A percentile compares a stretch with the other conserved stretches of the same genome.
phyloP scores from a whole-genome alignment of 2,113 vertebrate genomes.

The Amazona vittata region DNA sequence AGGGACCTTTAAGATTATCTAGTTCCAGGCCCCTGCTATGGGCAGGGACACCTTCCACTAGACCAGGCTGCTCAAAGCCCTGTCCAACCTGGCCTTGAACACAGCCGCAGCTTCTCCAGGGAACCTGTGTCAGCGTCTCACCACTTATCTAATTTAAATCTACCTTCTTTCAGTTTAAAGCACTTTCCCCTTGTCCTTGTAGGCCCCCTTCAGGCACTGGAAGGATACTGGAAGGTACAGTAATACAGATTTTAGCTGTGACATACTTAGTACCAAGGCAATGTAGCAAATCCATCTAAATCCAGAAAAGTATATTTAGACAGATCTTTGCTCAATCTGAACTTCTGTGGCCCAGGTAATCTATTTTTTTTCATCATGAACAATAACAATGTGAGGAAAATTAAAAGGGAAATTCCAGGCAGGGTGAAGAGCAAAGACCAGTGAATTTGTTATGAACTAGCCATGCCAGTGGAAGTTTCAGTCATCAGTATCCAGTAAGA shows the following conservation, averaged over 20 bases:
- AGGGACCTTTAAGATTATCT: background rate
- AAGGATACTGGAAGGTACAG: background rate
- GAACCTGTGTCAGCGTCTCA: background rate
- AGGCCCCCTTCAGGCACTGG: background rate
- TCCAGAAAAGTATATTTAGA: background rate
- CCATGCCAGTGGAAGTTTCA: background rate
- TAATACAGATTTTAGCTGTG: background rate
- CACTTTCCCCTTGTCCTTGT: background rate
- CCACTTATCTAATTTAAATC: background rate
- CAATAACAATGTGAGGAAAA: background rate
- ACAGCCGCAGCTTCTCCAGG: background rate
- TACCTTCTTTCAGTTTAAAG: background rate
- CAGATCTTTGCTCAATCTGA: background rate
- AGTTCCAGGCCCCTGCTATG: background rate
- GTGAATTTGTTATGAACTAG: background rate
- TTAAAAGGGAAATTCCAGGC: background rate
- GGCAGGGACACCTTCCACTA: background rate
- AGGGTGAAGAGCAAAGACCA: background rate
- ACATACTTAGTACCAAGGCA: background rate
- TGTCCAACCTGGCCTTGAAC: background rate
- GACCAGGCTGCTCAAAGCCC: background rate
- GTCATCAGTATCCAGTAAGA: background rate
- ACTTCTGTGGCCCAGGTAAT: background rate
- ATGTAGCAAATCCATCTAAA: background rate
- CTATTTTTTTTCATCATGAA: background rate